Percentiles rank a stretch among this genome's conserved stretches.
Conservation (phyloP, 2,113 vertebrate species). For the Oenanthe oenanthe region DNA sequence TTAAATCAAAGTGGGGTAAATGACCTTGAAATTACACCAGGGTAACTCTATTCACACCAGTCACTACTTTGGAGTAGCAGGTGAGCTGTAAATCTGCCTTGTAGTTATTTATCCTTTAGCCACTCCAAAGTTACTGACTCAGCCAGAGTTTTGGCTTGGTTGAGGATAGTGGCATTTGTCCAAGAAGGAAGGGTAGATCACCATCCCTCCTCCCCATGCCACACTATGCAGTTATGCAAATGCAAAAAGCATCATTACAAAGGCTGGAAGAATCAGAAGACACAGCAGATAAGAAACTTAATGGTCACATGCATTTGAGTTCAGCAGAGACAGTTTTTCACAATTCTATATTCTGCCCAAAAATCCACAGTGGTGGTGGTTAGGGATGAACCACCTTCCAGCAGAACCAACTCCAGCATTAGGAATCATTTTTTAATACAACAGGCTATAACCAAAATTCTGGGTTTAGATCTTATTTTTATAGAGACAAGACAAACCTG, state of each 20-base stretch:
- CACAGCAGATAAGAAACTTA: background rate
- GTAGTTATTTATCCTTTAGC: background rate
- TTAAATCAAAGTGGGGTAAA: background rate
- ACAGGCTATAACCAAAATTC: background rate
- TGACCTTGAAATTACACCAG: background rate
- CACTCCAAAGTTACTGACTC: background rate
- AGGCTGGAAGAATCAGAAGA: conserved; percentile 17
- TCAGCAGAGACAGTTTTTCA: background rate
- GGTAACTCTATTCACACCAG: background rate
- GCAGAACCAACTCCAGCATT: background rate
- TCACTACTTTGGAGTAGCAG: background rate
- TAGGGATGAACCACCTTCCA: background rate
- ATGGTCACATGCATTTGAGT: background rate
- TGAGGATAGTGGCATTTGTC: background rate
- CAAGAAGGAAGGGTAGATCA: background rate
- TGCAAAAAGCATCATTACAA: background rate
- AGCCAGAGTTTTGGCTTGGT: background rate
- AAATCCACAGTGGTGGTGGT: background rate
- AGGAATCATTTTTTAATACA: background rate
- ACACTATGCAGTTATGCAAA: background rate
- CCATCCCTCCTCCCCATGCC: background rate
- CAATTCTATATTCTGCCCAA: background rate
- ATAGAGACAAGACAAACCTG: background rate
- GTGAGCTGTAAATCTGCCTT: background rate
- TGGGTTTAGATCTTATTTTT: background rate